These are phyloP conservation scores for Coendou prehensilis DNA, from an alignment of 2,797 vertebrate genomes.

Conservation along the genomic window DNA sequence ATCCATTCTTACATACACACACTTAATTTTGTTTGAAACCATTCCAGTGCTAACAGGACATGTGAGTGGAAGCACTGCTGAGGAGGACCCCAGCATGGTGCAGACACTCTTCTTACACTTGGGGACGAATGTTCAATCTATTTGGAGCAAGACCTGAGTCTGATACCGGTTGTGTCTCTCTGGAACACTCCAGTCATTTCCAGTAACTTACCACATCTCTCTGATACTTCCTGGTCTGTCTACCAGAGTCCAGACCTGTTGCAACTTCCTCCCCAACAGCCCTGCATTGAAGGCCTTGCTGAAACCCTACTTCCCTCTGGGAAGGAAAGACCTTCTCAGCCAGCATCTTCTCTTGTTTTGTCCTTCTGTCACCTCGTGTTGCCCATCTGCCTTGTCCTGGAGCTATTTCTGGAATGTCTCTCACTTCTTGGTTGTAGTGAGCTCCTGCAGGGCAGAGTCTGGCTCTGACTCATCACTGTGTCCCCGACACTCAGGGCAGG, in stretches of 20 bases:
- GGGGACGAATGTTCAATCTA: fast-evolving
- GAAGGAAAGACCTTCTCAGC: slow-evolving; percentile 24
- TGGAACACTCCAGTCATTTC: neutral
- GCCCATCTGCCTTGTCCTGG: slow-evolving; percentile 68
- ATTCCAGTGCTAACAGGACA: neutral
- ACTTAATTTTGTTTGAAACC: neutral
- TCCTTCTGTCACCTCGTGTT: slow-evolving; percentile 57
- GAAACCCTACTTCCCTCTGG: neutral
- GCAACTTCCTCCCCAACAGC: fast-evolving
- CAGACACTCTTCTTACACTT: neutral
- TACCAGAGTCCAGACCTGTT: neutral
- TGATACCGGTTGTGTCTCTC: neutral
- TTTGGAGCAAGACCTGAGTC: neutral
- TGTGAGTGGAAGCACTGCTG: neutral
- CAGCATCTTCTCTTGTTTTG: slow-evolving; percentile 22
- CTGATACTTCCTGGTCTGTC: neutral
- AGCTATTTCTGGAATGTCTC: slow-evolving; percentile 78
- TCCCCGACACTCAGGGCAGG: slow-evolving; percentile 69
- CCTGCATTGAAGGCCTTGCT: neutral
- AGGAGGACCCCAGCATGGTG: neutral
- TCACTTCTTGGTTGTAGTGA: slow-evolving; percentile 60
- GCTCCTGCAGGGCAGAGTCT: slow-evolving; percentile 73
- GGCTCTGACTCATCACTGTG: slow-evolving; percentile 79
- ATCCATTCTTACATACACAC: neutral
- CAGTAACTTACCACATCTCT: neutral